Conservation (phyloP, 2,888 invertebrate species). For the Aplocera efformata region DNA sequence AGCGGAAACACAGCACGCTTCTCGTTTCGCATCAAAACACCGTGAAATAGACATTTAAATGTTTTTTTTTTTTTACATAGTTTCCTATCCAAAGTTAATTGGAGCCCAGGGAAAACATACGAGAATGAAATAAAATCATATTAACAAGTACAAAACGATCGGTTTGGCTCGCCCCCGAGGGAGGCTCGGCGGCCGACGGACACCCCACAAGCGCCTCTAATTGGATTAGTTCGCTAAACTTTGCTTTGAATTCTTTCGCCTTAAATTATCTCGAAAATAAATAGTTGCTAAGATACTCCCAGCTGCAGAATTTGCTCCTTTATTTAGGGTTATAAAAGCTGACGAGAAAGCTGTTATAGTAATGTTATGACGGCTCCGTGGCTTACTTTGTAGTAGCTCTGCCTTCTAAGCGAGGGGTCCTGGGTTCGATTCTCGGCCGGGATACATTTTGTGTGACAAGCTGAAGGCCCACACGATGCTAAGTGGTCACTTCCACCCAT, state of each 20-base stretch:
- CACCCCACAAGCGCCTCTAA: conserved; percentile 41
- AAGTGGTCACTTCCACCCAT: too few species aligned
- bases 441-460: too few species aligned
- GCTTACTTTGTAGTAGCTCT: too few species aligned
- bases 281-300: conserved; percentile 16
- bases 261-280: conserved; percentile 43
- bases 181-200: conserved; percentile 31
- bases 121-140: conserved; percentile 25
- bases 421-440: too few species aligned
- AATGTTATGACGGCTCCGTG: too few species aligned
- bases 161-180: conserved; percentile 21
- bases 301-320: neutral
- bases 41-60: conserved; percentile 15
- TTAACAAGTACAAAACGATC: conserved; percentile 35
- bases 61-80: conserved; percentile 17
- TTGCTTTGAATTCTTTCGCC: conserved; percentile 51
- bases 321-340: neutral
- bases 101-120: conserved; percentile 19
- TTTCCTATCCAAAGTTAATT: conserved; percentile 19
- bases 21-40: conserved; percentile 4
- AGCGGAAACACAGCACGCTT: conserved; percentile 2
- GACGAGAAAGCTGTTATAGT: too few species aligned
- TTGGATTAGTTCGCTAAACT: conserved; percentile 70
- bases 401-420: too few species aligned
- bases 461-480: too few species aligned